These are phyloP conservation scores for Hemibagrus wyckioides DNA, from an alignment of 2,113 vertebrate species.

Conservation along the genomic window DNA sequence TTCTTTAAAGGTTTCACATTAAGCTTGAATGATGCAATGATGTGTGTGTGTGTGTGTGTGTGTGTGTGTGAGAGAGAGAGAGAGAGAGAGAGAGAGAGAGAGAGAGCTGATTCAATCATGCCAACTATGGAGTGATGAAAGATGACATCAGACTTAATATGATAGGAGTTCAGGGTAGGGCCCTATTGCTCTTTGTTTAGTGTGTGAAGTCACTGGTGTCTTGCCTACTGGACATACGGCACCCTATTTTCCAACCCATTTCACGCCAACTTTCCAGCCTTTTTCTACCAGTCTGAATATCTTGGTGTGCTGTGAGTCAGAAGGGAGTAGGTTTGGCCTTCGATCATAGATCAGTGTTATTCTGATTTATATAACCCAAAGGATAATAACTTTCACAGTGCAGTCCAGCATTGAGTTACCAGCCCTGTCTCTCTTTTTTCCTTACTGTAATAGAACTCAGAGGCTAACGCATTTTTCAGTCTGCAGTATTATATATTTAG, in stretches of 20 bases:
- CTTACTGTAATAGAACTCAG: neutral
- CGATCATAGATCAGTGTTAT: conserved; percentile 12
- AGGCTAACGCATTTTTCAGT: neutral
- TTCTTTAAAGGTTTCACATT: neutral
- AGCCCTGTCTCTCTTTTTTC: neutral
- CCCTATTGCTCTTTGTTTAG: conserved; percentile 19
- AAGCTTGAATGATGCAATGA: conserved; percentile 32
- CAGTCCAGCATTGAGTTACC: neutral
- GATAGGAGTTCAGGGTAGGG: conserved; percentile 28
- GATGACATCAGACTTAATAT: conserved; percentile 38
- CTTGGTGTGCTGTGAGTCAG: conserved; percentile 27
- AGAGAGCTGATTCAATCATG: conserved; percentile 15
- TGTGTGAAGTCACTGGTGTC: conserved; percentile 24
- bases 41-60: conserved; percentile 1
- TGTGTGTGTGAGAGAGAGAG: conserved; percentile 10
- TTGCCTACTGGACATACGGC: conserved; percentile 22
- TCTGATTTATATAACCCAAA: conserved; percentile 18
- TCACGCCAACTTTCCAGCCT: conserved; percentile 45
- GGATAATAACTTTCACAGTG: conserved; percentile 30
- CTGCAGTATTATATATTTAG: conserved; percentile 30
- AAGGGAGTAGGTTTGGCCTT: conserved; percentile 11
- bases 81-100: too few species aligned
- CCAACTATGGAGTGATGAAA: conserved; percentile 8
- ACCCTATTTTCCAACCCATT: conserved; percentile 10
- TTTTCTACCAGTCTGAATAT: conserved; percentile 8